phyloP scores from a whole-genome alignment of 2,797 vertebrate genomes.

The Urophycis tenuis region DNA sequence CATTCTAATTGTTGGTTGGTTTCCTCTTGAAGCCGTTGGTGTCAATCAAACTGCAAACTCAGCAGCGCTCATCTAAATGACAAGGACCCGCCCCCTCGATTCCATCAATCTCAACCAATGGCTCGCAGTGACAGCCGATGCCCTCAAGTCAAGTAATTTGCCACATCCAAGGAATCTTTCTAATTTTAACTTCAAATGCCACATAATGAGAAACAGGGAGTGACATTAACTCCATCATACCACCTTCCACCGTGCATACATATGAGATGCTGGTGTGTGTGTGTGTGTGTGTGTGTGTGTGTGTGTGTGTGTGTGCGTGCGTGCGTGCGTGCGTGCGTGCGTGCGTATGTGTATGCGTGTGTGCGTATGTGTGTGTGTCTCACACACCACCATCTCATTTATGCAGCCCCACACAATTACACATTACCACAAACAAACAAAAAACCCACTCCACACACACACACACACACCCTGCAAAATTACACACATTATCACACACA shows the following conservation, averaged over 20 bases:
- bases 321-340: not conserved
- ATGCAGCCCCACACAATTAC: constrained; percentile 1
- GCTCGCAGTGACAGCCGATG: not conserved
- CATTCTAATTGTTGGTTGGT: not conserved
- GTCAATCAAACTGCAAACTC: not conserved
- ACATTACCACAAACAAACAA: not conserved
- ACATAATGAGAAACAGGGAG: constrained; percentile 21
- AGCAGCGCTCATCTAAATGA: not conserved
- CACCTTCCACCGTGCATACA: not conserved
- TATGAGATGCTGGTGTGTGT: not conserved
- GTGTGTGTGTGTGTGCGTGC: constrained; percentile 5
- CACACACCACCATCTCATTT: not conserved
- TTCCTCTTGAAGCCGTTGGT: not conserved
- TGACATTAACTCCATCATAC: constrained; percentile 27
- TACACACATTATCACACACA: not conserved
- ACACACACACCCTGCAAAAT: not conserved
- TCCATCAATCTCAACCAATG: not conserved
- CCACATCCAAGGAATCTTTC: constrained; percentile 6
- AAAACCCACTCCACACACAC: not conserved
- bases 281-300: constrained; percentile 2
- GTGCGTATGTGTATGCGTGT: not conserved
- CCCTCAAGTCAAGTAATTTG: not conserved
- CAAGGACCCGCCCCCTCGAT: not conserved
- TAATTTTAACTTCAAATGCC: constrained; percentile 17
- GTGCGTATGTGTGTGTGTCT: too few species aligned